These are phyloP conservation scores for Brotula barbata DNA, from an alignment of 2,797 vertebrate species.

Conservation along the genomic window DNA sequence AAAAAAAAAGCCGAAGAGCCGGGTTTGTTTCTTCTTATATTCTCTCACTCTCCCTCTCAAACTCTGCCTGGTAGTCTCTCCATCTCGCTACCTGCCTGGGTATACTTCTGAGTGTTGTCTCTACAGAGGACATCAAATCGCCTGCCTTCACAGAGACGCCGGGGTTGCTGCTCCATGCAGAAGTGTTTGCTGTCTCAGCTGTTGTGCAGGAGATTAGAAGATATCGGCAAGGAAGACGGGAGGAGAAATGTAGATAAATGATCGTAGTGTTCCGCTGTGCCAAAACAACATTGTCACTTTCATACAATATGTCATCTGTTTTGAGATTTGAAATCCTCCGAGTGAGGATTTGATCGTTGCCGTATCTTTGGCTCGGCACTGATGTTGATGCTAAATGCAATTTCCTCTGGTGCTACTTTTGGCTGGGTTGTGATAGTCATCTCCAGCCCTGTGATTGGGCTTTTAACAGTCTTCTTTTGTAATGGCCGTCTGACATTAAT, in stretches of 20 bases:
- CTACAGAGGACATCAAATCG: constrained; percentile 67
- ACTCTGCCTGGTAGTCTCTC: no score
- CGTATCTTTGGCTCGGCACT: constrained; percentile 26
- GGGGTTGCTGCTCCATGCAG: constrained; percentile 57
- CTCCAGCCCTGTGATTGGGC: constrained; percentile 38
- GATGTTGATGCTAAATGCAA: constrained; percentile 42
- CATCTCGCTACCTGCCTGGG: constrained; percentile 42
- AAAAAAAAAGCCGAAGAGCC: constrained; percentile 36
- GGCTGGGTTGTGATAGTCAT: constrained; percentile 46
- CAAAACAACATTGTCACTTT: constrained; percentile 43
- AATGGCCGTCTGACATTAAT: constrained; percentile 43
- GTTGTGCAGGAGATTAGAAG: constrained; percentile 61
- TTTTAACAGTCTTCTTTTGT: constrained; percentile 42
- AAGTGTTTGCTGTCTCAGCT: constrained; percentile 63
- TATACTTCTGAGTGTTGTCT: constrained; percentile 57
- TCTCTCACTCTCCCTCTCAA: constrained; percentile 23
- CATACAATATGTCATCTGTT: constrained; percentile 25
- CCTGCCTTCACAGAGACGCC: constrained; percentile 58
- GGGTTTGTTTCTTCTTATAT: constrained; percentile 42
- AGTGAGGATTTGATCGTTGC: constrained; percentile 23
- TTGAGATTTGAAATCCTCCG: constrained; percentile 25
- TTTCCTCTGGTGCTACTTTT: constrained; percentile 47
- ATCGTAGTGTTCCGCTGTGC: constrained; percentile 33
- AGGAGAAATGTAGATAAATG: constrained; percentile 49
- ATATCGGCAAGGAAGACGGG: constrained; percentile 39